A percentile compares a stretch with the other conserved stretches of the same genome.
Conservation (phyloP, 2,888 invertebrate genomes). For the Meliscaeva auricollis region DNA sequence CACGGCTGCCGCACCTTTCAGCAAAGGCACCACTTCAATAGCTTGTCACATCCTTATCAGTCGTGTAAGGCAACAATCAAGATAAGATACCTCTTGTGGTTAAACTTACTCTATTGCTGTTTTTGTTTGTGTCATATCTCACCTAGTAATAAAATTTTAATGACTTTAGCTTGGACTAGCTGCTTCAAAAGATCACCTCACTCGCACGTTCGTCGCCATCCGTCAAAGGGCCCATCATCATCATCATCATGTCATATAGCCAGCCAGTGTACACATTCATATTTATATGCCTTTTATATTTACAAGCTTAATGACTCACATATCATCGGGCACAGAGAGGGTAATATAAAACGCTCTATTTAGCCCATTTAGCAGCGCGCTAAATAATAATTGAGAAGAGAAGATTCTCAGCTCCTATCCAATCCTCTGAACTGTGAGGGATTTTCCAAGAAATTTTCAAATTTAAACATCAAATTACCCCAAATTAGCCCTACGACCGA, state of each 20-base stretch:
- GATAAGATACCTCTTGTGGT: constrained; percentile 66
- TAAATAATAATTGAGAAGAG: constrained; percentile 44
- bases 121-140: constrained; percentile 55
- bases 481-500: constrained; percentile 61
- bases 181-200: constrained; percentile 55
- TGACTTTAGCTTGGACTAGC: constrained; percentile 41
- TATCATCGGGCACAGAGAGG: constrained; percentile 25
- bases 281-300: constrained; percentile 32
- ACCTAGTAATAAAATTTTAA: constrained; percentile 67
- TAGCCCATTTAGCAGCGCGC: constrained; percentile 53
- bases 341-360: constrained; percentile 63
- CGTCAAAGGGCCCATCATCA: constrained; percentile 38
- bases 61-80: constrained; percentile 74
- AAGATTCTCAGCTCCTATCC: constrained; percentile 32
- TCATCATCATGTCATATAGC: constrained; percentile 3
- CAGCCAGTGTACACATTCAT: not conserved
- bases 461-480: constrained; percentile 66
- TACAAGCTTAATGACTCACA: constrained; percentile 34
- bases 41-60: constrained; percentile 72
- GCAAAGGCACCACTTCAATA: constrained; percentile 30
- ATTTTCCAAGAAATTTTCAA: constrained; percentile 72
- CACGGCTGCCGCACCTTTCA: constrained; percentile 75
- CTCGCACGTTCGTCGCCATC: not conserved
- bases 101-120: constrained; percentile 34
- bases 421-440: constrained; percentile 1